These are phyloP conservation scores for Miichthys miiuy DNA, from an alignment of 2,797 vertebrate genomes.

Conservation along the genomic window DNA sequence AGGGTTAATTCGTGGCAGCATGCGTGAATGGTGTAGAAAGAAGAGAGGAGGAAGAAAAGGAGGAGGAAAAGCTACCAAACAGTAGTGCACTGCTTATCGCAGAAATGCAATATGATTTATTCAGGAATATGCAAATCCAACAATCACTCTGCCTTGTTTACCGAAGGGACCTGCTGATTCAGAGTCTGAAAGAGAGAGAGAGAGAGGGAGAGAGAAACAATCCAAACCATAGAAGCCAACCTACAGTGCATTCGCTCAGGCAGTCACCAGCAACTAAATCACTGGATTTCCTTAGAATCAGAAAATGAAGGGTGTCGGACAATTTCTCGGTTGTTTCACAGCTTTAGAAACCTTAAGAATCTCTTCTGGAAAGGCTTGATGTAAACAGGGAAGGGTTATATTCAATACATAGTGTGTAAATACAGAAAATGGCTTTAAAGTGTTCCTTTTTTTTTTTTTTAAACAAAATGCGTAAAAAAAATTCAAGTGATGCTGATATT, in stretches of 20 bases:
- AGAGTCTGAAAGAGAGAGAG: slow-evolving; percentile 66
- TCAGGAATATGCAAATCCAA: slow-evolving; percentile 84
- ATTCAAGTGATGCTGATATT: too few species aligned
- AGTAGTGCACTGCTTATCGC: slow-evolving; percentile 79
- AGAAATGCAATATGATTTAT: slow-evolving; percentile 84
- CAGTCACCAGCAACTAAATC: slow-evolving; percentile 59
- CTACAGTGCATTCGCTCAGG: slow-evolving; percentile 54
- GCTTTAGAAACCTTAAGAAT: slow-evolving; percentile 32
- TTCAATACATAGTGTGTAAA: neutral
- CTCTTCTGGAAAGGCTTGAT: slow-evolving; percentile 34
- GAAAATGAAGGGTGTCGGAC: slow-evolving; percentile 55
- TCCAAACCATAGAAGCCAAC: slow-evolving; percentile 56
- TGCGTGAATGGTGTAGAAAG: slow-evolving; percentile 67
- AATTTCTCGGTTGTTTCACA: slow-evolving; percentile 62
- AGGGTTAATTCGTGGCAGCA: slow-evolving; percentile 79
- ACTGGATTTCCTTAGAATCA: slow-evolving; percentile 45
- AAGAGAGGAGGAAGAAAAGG: slow-evolving; percentile 55
- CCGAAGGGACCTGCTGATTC: slow-evolving; percentile 84
- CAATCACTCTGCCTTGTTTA: slow-evolving; percentile 84
- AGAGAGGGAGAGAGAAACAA: slow-evolving; percentile 44
- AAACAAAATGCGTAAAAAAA: too few species aligned
- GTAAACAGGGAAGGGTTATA: slow-evolving; percentile 24
- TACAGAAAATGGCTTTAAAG: neutral
- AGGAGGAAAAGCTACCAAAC: slow-evolving; percentile 70
- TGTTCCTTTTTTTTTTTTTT: too few species aligned